These are phyloP conservation scores for Caenorhabditis sp. DNA, from an alignment of 2,888 invertebrate species.

Conservation along the genomic window DNA sequence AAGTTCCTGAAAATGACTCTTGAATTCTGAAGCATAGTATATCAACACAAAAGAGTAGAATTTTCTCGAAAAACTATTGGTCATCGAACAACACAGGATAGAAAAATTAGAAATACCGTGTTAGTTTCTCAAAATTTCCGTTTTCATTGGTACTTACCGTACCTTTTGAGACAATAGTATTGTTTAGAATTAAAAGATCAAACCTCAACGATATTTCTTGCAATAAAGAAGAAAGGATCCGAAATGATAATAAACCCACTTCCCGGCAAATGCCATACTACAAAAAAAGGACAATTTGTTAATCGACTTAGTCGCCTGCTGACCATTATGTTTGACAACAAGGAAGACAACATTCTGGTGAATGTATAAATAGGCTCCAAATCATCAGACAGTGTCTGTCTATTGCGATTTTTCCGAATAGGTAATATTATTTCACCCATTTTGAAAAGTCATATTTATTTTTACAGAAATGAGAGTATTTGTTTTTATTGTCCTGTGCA, in stretches of 20 bases:
- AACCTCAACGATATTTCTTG: neutral
- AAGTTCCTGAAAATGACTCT: too few species aligned
- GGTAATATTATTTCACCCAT: neutral
- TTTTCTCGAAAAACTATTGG: too few species aligned
- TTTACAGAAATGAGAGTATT: neutral
- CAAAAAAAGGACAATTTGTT: neutral
- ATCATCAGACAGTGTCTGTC: neutral
- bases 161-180: too few species aligned
- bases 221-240: neutral
- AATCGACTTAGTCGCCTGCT: neutral
- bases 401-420: neutral
- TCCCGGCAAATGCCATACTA: neutral
- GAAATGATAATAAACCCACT: neutral
- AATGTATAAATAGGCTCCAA: neutral
- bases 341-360: neutral
- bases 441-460: neutral
- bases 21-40: too few species aligned
- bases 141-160: too few species aligned
- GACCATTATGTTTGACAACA: slow-evolving; percentile 1
- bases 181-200: neutral
- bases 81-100: too few species aligned
- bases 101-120: too few species aligned
- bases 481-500: neutral
- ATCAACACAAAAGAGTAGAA: too few species aligned
- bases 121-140: too few species aligned